Evolutionary conservation across 2,888 invertebrate species (phyloP), one percentile per base, ranked within the genome.

Genomic region (Sarcophaga carnaria): DNA sequence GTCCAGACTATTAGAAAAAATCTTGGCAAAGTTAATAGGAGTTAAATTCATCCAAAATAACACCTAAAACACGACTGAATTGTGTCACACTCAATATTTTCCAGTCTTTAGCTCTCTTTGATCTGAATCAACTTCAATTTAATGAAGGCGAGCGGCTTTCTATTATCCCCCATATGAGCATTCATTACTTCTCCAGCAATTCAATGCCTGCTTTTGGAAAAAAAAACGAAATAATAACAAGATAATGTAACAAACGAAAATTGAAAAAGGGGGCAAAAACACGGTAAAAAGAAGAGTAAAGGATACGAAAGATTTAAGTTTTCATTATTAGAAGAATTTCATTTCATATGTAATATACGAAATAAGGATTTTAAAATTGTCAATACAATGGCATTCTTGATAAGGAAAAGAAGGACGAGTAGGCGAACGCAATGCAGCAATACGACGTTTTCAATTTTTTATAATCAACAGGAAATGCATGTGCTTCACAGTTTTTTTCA

Each of bases 291-390:
- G 77, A 27, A 71, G 60, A 71, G 64, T 62, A 77, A 78, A 37
- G 22, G 60, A 66, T 49, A 47, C 37, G 27, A 66, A 72, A 54
- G 83, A 72, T 67, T 78, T 83, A 69, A 78, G 66, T 72, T 83
- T 72, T 78, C 72, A 67, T 78, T 83, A 78, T 62, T 67, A 67
- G 72, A 83, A 67, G 72, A 83, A 83, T 37, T 62, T 63, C 60
- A 59, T 22, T 66, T 27, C 27, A 14, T 0, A 14, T n/a, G 22
- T 11, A n/a, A 63, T 37, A 37, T 20, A 59, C 37, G 2, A 67
- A 82, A 71, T 45, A 77, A 64, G 64, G 47, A 82, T 74, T 80
- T 80, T 66, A 74, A 37, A 27, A 12, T 4, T n/a, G n/a, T n/a
- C n/a, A n/a, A n/a, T n/a, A n/a, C n/a, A n/a, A n/a, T 27, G 37